phyloP scores from a whole-genome alignment of 2,888 invertebrate genomes.

The Agriopis marginaria region DNA sequence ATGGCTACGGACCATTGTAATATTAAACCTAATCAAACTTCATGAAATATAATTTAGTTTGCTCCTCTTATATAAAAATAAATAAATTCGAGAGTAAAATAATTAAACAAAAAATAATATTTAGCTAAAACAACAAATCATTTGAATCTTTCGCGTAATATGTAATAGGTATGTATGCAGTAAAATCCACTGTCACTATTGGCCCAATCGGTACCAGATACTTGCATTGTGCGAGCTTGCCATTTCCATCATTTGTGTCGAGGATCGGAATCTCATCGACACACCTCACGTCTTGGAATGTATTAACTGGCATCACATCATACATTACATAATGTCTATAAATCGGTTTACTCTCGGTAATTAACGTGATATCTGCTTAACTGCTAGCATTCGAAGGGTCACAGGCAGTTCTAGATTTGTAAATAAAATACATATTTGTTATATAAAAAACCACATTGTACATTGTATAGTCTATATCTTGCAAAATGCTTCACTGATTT shows the following conservation, averaged over 20 bases:
- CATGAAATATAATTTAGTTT: too few relatives aligned
- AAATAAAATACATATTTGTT: too few relatives aligned
- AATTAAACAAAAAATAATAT: not conserved
- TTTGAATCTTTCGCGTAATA: not conserved
- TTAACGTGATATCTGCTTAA: not conserved
- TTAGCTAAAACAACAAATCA: not conserved
- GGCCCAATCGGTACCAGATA: constrained; percentile 40
- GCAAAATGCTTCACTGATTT: too few relatives aligned
- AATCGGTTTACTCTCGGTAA: not conserved
- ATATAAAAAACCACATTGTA: too few relatives aligned
- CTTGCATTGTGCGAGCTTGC: constrained; percentile 44
- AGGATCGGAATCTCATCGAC: constrained; percentile 49
- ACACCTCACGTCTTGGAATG: constrained; percentile 55
- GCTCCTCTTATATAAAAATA: too few relatives aligned
- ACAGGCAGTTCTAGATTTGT: not conserved
- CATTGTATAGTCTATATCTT: too few relatives aligned
- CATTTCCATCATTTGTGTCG: constrained; percentile 41
- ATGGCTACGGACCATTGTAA: not conserved
- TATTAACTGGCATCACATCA: constrained; percentile 23
- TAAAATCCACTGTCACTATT: constrained; percentile 61
- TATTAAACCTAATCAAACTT: too few relatives aligned
- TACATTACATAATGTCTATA: constrained; percentile 28
- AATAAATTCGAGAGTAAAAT: not conserved
- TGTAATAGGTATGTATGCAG: constrained; percentile 46
- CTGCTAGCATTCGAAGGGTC: not conserved